Evolutionary conservation across 2,888 invertebrate genomes (phyloP).

Genomic region (Cosmorhoe ocellata): DNA sequence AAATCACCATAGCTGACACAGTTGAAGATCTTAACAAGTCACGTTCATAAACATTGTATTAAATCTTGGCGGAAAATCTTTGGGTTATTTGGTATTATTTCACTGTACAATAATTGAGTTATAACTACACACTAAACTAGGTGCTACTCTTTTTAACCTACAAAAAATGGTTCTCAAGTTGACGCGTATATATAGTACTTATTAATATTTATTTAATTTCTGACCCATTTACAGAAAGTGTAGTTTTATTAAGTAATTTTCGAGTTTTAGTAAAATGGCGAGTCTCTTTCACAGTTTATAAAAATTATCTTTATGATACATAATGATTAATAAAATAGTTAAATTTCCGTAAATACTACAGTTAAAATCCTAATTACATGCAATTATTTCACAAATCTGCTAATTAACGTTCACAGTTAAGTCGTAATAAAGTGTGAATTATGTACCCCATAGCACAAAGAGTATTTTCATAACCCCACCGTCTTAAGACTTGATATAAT

Average conservation of each 20-base stretch:
- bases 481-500: constrained; percentile 10
- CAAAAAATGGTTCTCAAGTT: too few relatives aligned
- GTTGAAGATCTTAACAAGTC: constrained; percentile 9
- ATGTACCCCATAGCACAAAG: constrained; percentile 4
- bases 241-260: too few relatives aligned
- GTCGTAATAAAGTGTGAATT: constrained; percentile 15
- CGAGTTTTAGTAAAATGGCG: too few relatives aligned
- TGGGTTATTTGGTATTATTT: too few relatives aligned
- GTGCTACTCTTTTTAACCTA: too few relatives aligned
- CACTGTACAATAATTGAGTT: too few relatives aligned
- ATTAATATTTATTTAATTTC: too few relatives aligned
- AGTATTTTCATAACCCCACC: constrained; percentile 7
- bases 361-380: constrained; percentile 20
- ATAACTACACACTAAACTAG: too few relatives aligned
- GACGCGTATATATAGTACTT: too few relatives aligned
- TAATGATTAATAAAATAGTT: not conserved
- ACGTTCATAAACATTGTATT: constrained; percentile 1
- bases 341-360: not conserved
- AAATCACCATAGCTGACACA: constrained; percentile 1
- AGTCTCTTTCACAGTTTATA: constrained; percentile 10
- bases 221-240: too few relatives aligned
- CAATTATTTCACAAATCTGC: constrained; percentile 8
- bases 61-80: not conserved
- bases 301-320: constrained; percentile 3
- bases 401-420: constrained; percentile 10